Evolutionary conservation across 1,140 invertebrate species (phyloP).

Genomic region (Drosophila hydei): DNA sequence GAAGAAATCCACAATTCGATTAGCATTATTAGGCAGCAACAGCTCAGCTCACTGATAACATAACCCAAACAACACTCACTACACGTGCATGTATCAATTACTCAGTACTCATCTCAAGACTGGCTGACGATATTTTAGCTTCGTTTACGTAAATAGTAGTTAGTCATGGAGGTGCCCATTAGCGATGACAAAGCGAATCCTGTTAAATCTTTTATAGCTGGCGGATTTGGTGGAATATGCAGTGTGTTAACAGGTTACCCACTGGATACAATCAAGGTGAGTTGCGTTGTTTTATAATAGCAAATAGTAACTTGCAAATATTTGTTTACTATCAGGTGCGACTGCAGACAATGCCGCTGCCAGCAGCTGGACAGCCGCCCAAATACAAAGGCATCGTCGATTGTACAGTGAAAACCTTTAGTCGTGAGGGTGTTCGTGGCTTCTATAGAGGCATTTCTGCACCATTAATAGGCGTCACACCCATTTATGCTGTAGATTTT

Average conservation of each 20-base stretch:
- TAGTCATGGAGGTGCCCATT: slow-evolving; percentile 33
- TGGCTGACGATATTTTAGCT: slow-evolving; percentile 27
- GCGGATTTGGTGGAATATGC: slow-evolving; percentile 98
- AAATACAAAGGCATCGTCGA: slow-evolving; percentile 96
- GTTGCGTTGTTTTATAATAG: too few species aligned
- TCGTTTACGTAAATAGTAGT: slow-evolving; percentile 63
- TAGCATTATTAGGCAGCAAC: slow-evolving; percentile 48
- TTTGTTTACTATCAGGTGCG: slow-evolving; percentile 87
- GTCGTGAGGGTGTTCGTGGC: slow-evolving; percentile 93
- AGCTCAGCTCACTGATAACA: slow-evolving; percentile 42
- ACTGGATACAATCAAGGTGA: slow-evolving; percentile 94
- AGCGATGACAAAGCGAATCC: slow-evolving; percentile 87
- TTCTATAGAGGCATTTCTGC: slow-evolving; percentile 92
- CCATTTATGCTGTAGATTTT: slow-evolving; percentile 97
- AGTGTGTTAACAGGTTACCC: slow-evolving; percentile 97
- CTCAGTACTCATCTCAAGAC: not conserved
- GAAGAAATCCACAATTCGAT: slow-evolving; percentile 25
- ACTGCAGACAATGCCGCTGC: slow-evolving; percentile 95
- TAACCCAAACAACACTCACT: slow-evolving; percentile 35
- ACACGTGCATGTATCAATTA: slow-evolving; percentile 31
- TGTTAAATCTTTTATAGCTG: slow-evolving; percentile 97
- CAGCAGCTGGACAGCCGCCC: slow-evolving; percentile 89
- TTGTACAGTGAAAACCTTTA: slow-evolving; percentile 95
- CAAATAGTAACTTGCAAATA: not conserved
- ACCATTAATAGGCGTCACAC: slow-evolving; percentile 90